A percentile compares a stretch with the other conserved stretches of the same genome.
These are phyloP conservation scores for Mamestra configurata DNA, from an alignment of 1,140 invertebrate species.

Conservation along the genomic window DNA sequence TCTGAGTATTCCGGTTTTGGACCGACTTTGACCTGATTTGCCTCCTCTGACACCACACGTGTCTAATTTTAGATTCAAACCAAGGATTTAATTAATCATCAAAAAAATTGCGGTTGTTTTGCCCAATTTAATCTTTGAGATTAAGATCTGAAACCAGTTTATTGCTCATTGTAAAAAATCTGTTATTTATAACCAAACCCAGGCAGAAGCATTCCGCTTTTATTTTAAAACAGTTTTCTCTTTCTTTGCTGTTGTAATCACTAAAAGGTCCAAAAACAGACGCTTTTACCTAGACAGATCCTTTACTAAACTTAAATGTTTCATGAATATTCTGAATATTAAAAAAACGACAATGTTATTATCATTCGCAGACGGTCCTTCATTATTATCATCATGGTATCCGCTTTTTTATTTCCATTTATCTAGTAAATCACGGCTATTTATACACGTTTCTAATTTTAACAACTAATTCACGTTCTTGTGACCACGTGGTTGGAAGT, in stretches of 20 bases:
- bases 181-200: background rate
- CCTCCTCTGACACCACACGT: background rate
- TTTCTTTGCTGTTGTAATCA: too few species aligned
- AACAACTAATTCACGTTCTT: constrained; percentile 9
- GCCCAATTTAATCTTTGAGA: background rate
- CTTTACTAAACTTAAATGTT: background rate
- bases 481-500: background rate
- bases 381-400: constrained; percentile 10
- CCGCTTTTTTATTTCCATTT: constrained; percentile 20
- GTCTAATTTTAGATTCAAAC: constrained; percentile 27
- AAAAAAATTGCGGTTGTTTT: background rate
- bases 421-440: background rate
- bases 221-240: background rate
- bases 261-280: too few species aligned
- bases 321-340: background rate
- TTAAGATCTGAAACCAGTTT: background rate
- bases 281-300: too few species aligned
- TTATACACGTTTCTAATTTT: constrained; percentile 4
- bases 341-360: background rate
- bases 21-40: constrained; percentile 42
- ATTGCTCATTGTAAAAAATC: too few species aligned
- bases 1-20: constrained; percentile 12
- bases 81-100: constrained; percentile 13
- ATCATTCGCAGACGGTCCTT: background rate
- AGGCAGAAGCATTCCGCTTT: too few species aligned